Base-by-base conservation (phyloP, 2,113 vertebrate species). In the Recurvirostra avosetta region DNA sequence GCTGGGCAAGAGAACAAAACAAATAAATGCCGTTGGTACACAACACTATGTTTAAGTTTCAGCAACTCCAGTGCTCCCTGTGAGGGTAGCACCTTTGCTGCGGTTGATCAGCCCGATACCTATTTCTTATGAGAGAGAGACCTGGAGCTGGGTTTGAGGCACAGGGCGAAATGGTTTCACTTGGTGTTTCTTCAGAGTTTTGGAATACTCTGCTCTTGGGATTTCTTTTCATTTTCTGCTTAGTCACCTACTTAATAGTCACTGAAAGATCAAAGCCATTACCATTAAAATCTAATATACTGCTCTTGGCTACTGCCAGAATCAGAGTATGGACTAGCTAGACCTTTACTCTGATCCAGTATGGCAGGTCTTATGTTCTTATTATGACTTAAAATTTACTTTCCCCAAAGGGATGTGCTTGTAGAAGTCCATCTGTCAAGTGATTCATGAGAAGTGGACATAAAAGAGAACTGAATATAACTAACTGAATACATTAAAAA, bases 371-470 rank as follows among this genome's bases (percentile, higher is more conserved):
- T 97, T 49, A 81, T 82, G 76, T 89, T 89, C 92, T 92, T 94
- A 85, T 91, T 96, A 93, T 72, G 80, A 89, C 88, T 94, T 78
- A 61, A 94, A 93, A 97, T 94, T 94, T 93, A 96, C 88, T 92
- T 92, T 92, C 20, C 94, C 96, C 96, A 94, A 91, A 94, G 94
- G 95, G 88, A 91, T 78, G 76, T 78, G 49, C 86, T 67, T 91
- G 86, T 72, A 67, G 86, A 93, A 94, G 83, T 94, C 82, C 91
- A 92, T 96, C 94, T 97, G 88, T 91, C 94, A 96, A 92, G 73
- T 53, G 88, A 94, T 89, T 93, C 68, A 92, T 78, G 83, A 89
- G 86, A 94, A 94, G 47, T 91, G 89, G 92, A 95, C 92, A 95
- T 95, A 89, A 97, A 96, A 96, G 86, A 74, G 86, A 95, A 72